These are phyloP conservation scores for Thripadectes ignobilis DNA, from an alignment of 2,797 vertebrate genomes.

Conservation along the genomic window DNA sequence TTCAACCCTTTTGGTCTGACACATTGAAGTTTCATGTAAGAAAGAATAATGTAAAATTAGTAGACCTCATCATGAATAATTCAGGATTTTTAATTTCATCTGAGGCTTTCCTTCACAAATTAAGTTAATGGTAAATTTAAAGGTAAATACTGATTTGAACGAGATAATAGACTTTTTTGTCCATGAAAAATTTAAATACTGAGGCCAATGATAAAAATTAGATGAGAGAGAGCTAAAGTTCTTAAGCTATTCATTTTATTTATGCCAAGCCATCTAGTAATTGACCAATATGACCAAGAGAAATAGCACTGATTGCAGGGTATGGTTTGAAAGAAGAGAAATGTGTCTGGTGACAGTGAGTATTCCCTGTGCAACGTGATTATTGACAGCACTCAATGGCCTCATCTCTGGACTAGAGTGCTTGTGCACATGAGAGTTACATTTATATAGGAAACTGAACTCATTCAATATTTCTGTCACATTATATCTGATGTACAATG, in stretches of 20 bases:
- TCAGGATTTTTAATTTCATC: conserved; percentile 40
- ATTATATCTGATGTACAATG: accelerated
- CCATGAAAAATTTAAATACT: background rate
- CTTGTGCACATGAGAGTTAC: background rate
- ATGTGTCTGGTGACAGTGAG: background rate
- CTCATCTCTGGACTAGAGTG: background rate
- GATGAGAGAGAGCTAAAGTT: background rate
- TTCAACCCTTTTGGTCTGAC: background rate
- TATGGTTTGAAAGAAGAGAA: background rate
- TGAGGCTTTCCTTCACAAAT: conserved; percentile 30
- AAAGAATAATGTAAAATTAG: conserved; percentile 11
- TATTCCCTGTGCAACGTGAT: background rate
- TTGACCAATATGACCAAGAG: background rate
- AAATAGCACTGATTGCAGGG: background rate
- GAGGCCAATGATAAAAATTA: background rate
- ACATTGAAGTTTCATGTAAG: background rate
- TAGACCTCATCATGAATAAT: conserved; percentile 31
- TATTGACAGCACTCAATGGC: background rate
- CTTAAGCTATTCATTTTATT: background rate
- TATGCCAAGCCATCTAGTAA: background rate
- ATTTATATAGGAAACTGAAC: background rate
- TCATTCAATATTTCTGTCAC: background rate
- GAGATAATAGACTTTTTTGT: background rate
- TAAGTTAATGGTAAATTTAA: conserved; percentile 15
- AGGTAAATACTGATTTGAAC: conserved; percentile 29